These are phyloP conservation scores for Aphidius ervi DNA, from an alignment of 1,140 invertebrate species.

Conservation along the genomic window DNA sequence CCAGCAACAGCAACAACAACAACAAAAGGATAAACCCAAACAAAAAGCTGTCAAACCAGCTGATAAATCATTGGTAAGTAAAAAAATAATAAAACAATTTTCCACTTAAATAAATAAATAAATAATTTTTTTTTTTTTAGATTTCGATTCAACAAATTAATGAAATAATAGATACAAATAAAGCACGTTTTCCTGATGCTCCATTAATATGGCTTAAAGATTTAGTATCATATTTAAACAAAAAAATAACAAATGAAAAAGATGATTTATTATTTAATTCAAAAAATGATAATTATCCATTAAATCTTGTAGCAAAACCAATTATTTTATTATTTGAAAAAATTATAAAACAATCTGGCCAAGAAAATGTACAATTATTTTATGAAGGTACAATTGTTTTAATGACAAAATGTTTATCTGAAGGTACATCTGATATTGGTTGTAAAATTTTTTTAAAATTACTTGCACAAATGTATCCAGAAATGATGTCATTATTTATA, in stretches of 20 bases:
- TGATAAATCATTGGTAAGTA: slow-evolving; percentile 59
- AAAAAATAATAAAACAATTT: too few species aligned
- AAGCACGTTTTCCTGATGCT: slow-evolving; percentile 59
- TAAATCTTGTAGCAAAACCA: slow-evolving; percentile 54
- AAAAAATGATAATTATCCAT: slow-evolving; percentile 53
- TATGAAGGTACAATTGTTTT: slow-evolving; percentile 62
- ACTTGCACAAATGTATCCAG: slow-evolving; percentile 61
- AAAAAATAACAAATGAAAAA: slow-evolving; percentile 59
- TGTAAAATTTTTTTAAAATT: slow-evolving; percentile 69
- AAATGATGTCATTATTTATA: slow-evolving; percentile 59
- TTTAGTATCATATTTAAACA: slow-evolving; percentile 60
- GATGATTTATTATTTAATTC: slow-evolving; percentile 58
- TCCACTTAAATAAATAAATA: too few species aligned
- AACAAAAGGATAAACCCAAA: slow-evolving; percentile 39
- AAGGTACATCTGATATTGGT: slow-evolving; percentile 60
- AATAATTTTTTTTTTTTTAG: slow-evolving; percentile 43
- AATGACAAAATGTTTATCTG: slow-evolving; percentile 64
- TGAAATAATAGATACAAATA: slow-evolving; percentile 52
- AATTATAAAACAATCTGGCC: slow-evolving; percentile 56
- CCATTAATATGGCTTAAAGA: slow-evolving; percentile 63
- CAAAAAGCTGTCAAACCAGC: slow-evolving; percentile 63
- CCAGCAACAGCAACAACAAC: slow-evolving; percentile 25
- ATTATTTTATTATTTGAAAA: slow-evolving; percentile 55
- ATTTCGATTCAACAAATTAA: slow-evolving; percentile 58
- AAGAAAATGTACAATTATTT: slow-evolving; percentile 58